A percentile compares a stretch with the other conserved stretches of the same genome.
These are phyloP conservation scores for Lithophane socia DNA, from an alignment of 2,888 invertebrate genomes.

Conservation along the genomic window DNA sequence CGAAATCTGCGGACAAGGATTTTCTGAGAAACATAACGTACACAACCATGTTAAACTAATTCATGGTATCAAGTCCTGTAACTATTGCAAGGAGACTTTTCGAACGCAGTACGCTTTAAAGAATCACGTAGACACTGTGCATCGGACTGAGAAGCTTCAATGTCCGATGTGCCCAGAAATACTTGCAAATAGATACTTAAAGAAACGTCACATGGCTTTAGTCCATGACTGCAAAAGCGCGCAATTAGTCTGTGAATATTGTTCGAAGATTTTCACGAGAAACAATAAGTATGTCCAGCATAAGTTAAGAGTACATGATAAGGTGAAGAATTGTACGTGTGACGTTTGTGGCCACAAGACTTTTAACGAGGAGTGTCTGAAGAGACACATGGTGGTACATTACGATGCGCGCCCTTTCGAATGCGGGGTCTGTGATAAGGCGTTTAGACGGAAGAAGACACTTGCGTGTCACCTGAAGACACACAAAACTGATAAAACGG, in stretches of 20 bases:
- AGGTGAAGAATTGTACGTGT: constrained; percentile 69
- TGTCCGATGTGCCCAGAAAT: constrained; percentile 63
- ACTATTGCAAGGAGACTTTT: constrained; percentile 71
- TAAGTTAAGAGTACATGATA: constrained; percentile 70
- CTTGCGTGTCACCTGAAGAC: constrained; percentile 39
- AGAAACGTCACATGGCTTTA: constrained; percentile 66
- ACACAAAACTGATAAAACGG: constrained; percentile 19
- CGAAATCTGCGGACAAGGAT: constrained; percentile 78
- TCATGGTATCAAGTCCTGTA: constrained; percentile 71
- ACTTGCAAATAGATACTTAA: constrained; percentile 60
- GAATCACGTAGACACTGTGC: constrained; percentile 56
- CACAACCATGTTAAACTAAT: constrained; percentile 71
- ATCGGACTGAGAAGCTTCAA: constrained; percentile 51
- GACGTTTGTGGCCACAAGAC: constrained; percentile 70
- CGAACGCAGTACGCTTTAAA: constrained; percentile 47
- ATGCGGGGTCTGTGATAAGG: constrained; percentile 46
- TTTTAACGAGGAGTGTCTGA: constrained; percentile 58
- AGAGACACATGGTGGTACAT: constrained; percentile 54
- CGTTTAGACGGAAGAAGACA: constrained; percentile 50
- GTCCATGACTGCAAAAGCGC: constrained; percentile 65
- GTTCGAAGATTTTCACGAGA: constrained; percentile 69
- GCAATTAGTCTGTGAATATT: constrained; percentile 76
- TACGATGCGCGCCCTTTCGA: constrained; percentile 36
- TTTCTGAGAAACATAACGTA: constrained; percentile 71
- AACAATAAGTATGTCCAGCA: constrained; percentile 69